Evolutionary conservation across 2,888 invertebrate genomes (phyloP), one percentile per base, ranked within the genome.

Genomic region (Lacanobia wlatinum): DNA sequence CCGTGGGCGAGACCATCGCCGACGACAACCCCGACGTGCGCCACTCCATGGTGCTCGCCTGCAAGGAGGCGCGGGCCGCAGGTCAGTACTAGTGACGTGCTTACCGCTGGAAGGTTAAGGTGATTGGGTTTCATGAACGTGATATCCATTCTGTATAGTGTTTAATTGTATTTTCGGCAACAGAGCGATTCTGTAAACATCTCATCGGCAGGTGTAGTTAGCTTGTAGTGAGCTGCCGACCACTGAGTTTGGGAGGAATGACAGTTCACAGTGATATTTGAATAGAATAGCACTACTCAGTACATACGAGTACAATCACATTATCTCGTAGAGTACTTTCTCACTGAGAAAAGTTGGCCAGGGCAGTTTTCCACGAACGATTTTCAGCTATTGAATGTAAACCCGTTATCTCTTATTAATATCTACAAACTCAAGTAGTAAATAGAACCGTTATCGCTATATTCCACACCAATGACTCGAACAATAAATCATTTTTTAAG

Each of bases 21-120:
- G 99, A 99, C 95, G 99, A 99, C 96, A 99, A 99, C 96, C 98
- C 98, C 46, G 99, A 99, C 95, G 99, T 99, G 86, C 98, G 99
- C 87, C 98, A 98, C 91, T 99, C 99, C 93, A 99, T 99, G 99
- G 99, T 98, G 94, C 98, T 99, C 89, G 99, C 99, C 40, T 99
- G 99, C 96, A 98, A 98, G 92, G 99, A 99, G 92, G 99, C 99
- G 21, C 96, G 99, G 87, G 97, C 98, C 90, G 99, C 99, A 92
- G 99, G 99, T 99, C 93, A 94, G 94, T 21, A 52, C 18, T 21
- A 1, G 2, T 50, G 4, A 34, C 34, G 5, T 50, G 18, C 28
- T 62, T n/a, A 34, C 34, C 18, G 16, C 16, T 34, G 16, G 28
- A 9, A 18, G 0, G 8, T 10, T 48, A 56, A 34, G 28, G 34